Base-by-base conservation (phyloP, 64 coral and sea anemone species). In the Platygyra sinensis region DNA sequence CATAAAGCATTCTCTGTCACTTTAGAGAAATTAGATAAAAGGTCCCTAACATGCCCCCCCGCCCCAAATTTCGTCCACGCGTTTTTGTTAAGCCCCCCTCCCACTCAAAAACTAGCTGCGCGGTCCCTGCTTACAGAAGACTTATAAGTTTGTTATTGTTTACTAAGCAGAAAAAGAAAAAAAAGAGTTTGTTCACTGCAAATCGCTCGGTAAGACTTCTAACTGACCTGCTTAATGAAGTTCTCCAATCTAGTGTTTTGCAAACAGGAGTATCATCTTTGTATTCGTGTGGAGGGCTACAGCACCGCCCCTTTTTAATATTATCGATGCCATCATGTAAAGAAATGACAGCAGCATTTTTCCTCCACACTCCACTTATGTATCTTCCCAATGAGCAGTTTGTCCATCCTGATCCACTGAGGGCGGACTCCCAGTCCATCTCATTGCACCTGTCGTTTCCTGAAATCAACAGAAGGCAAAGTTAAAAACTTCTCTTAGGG, bases 351-450 rank as follows among this genome's bases (percentile, higher is more conserved):
- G 51, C 46, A 57, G 14, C 54, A 57, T 2, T 57, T 57, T 57
- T 2, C 50, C 76, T 79, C 49, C 24, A 57, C 3, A 79, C 10
- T 57, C 76, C 76, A 28, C 55, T 79, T n/a, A 79, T 18, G 10
- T 79, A 79, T 27, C 51, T 79, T 10, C 76, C 76, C 46, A 55
- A 29, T 30, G 76, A 28, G 27, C 76, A 79, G 38, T 28, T 79
- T 28, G 76, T n/a, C 76, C 76, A 79, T 57, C 76, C 76, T 79
- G 49, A 12, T n/a, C 50, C 20, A 55, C 49, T 29, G 0, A 57
- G n/a, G n/a, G 8, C 20, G 36, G 32, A 16, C 13, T 79, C 10
- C 76, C 49, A 79, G 50, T 30, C 15, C 20, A 51, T 24, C 10
- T 55, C 49, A 16, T 1, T 10, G 51, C 76, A 79, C 3, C 22